Conservation (phyloP, 2,797 vertebrate genomes). For the Galagoides demidoff region DNA sequence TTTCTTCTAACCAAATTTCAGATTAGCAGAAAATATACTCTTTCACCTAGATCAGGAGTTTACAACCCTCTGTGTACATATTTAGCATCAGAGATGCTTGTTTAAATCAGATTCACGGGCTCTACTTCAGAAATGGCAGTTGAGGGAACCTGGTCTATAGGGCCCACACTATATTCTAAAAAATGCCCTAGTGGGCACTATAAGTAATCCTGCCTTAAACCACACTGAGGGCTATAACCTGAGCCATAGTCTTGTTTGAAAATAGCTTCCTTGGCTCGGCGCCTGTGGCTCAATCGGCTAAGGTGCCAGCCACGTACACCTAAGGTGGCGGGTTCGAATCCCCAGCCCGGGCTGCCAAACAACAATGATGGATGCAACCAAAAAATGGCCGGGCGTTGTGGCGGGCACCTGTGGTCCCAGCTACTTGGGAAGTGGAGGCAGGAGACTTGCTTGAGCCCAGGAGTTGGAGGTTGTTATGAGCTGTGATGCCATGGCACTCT, state of each 20-base stretch:
- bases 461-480: no score
- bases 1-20: not conserved
- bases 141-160: not conserved
- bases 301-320: no score
- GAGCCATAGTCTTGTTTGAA: not conserved
- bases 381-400: no score
- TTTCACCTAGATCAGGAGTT: not conserved
- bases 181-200: not conserved
- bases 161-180: not conserved
- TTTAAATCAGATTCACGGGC: not conserved
- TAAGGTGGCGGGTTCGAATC: no score
- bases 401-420: no score
- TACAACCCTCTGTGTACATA: not conserved
- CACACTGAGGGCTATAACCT: not conserved
- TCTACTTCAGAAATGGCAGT: not conserved
- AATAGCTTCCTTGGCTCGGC: conserved; percentile 22
- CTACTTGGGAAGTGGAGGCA: no score
- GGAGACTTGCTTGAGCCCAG: no score
- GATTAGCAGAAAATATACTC: not conserved
- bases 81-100: not conserved
- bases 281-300: no score
- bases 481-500: no score
- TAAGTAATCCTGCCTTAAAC: not conserved
- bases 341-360: no score
- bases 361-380: no score